Conservation (phyloP, 2,797 vertebrate genomes). For the Adrianichthys oophorus region DNA sequence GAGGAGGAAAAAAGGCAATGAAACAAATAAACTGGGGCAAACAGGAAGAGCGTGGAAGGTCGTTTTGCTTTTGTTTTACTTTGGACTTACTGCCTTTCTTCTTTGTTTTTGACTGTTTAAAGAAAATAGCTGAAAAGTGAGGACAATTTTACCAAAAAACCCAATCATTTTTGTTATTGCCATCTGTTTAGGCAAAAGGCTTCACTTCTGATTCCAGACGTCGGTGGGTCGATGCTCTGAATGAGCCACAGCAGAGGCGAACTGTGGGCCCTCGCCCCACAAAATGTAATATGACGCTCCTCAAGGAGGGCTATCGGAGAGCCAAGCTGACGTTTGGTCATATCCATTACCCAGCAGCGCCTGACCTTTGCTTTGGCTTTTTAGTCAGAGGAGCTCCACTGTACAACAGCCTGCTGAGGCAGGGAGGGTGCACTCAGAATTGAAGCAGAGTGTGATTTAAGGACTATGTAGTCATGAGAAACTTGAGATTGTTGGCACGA, state of each 20-base stretch:
- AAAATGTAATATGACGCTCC: conserved; percentile 50
- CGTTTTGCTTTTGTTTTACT: conserved; percentile 29
- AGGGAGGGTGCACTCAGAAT: conserved; percentile 51
- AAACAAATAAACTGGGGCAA: conserved; percentile 49
- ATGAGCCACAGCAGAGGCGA: conserved; percentile 27
- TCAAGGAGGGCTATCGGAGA: conserved; percentile 40
- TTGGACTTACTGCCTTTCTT: conserved; percentile 54
- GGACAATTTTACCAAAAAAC: conserved; percentile 22
- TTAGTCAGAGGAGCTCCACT: conserved; percentile 61
- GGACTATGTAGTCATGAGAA: conserved; percentile 15
- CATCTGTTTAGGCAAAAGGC: conserved; percentile 30
- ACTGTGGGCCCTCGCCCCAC: conserved; percentile 28
- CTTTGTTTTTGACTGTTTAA: conserved; percentile 33
- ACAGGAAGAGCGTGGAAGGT: conserved; percentile 44
- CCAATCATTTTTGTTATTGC: neutral
- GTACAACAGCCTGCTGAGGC: conserved; percentile 56
- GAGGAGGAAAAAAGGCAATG: conserved; percentile 13
- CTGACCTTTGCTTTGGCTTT: conserved; percentile 66
- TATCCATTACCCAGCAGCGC: conserved; percentile 56
- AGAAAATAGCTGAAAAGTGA: conserved; percentile 7
- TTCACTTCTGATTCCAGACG: conserved; percentile 16
- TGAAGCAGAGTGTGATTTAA: conserved; percentile 43
- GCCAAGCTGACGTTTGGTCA: conserved; percentile 30
- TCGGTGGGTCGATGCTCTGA: conserved; percentile 7
- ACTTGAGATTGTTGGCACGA: conserved; percentile 23